phyloP scores from a whole-genome alignment of 2,797 vertebrate species.

The Poeciliopsis presidionis region DNA sequence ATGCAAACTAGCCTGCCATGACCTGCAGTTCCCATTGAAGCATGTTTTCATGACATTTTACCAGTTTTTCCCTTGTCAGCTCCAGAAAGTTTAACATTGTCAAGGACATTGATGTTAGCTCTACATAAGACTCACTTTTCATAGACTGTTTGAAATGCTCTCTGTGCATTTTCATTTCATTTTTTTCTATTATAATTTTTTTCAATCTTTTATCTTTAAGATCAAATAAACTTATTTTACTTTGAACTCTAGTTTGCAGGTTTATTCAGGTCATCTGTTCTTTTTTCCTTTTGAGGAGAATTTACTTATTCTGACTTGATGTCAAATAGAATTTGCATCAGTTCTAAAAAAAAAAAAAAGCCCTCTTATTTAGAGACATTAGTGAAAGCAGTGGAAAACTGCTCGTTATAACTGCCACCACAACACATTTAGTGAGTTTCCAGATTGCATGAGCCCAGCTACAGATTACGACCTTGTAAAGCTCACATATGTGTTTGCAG shows the following conservation, averaged over 20 bases:
- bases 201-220: conserved; percentile 30
- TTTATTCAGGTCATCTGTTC: conserved; percentile 35
- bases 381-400: conserved; percentile 3
- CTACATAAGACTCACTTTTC: conserved; percentile 42
- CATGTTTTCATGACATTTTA: conserved; percentile 46
- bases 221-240: conserved; percentile 42
- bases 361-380: background rate
- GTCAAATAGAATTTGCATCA: background rate
- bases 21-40: conserved; percentile 56
- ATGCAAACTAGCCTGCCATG: conserved; percentile 5
- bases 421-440: conserved; percentile 15
- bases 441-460: conserved; percentile 28
- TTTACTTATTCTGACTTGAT: conserved; percentile 15
- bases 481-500: conserved; percentile 26
- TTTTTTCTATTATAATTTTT: conserved; percentile 12
- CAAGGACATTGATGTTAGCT: conserved; percentile 39
- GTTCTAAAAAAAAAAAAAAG: conserved; percentile 10
- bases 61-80: conserved; percentile 36
- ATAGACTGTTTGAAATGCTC: conserved; percentile 23
- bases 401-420: conserved; percentile 16
- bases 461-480: conserved; percentile 27
- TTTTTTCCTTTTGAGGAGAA: conserved; percentile 6
- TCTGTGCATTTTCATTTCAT: conserved; percentile 7
- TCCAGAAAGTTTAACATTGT: conserved; percentile 52
- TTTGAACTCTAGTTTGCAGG: conserved; percentile 52